Conservation (phyloP, 2,113 vertebrate species). For the Dasypus novemcinctus region DNA sequence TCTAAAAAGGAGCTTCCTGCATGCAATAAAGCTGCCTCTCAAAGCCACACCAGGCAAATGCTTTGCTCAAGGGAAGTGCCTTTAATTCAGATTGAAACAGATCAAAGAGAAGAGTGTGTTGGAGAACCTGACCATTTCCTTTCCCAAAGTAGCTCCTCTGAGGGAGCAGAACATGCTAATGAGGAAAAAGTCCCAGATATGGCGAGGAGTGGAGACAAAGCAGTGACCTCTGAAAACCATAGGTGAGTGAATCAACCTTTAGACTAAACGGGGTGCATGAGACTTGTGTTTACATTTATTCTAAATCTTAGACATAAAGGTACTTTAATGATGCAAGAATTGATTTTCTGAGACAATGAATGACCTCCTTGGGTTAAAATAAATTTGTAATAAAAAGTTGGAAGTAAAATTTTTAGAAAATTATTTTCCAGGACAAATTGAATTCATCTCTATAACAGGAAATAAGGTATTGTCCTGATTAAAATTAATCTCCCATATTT, state of each 20-base stretch:
- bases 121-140: slow-evolving; percentile 62
- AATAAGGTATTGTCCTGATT: background rate
- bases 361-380: background rate
- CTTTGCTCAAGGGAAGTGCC: slow-evolving; percentile 90
- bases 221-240: slow-evolving; percentile 65
- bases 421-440: background rate
- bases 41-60: slow-evolving; percentile 47
- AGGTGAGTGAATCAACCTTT: slow-evolving; percentile 82
- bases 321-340: background rate
- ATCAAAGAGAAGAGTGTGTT: slow-evolving; percentile 88
- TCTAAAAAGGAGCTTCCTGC: slow-evolving; percentile 74
- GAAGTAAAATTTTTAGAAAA: background rate
- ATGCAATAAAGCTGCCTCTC: slow-evolving; percentile 46
- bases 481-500: background rate
- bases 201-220: slow-evolving; percentile 63
- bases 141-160: background rate
- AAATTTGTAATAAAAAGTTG: background rate
- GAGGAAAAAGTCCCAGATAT: slow-evolving; percentile 77
- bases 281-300: background rate
- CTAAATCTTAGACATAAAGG: background rate
- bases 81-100: slow-evolving; percentile 95
- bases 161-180: slow-evolving; percentile 42
- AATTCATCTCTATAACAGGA: background rate
- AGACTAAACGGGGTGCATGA: fast-evolving
- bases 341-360: background rate